phyloP scores from a whole-genome alignment of 2,888 invertebrate species.

The Apocheima hispidaria region DNA sequence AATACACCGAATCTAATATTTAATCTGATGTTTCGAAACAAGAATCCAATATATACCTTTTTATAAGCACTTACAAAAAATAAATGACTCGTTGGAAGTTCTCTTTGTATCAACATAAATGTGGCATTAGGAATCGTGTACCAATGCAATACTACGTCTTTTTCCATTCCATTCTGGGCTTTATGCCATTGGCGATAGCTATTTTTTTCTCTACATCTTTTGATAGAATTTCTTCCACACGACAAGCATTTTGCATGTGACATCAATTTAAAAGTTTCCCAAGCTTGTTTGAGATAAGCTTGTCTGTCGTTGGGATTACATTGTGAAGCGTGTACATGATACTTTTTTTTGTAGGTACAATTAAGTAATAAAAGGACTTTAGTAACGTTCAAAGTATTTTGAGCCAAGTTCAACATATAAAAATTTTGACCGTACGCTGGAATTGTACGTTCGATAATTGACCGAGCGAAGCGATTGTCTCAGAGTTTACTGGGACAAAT shows the following conservation, averaged over 20 bases:
- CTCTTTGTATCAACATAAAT: constrained; percentile 9
- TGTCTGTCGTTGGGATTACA: constrained; percentile 12
- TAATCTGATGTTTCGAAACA: no score
- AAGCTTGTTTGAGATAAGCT: constrained; percentile 10
- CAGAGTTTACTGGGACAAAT: no score
- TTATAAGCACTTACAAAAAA: no score
- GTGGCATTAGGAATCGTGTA: constrained; percentile 13
- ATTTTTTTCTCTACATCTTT: constrained; percentile 2
- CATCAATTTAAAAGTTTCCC: constrained; percentile 25
- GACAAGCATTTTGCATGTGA: constrained; percentile 9
- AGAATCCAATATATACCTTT: no score
- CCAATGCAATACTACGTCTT: constrained; percentile 1
- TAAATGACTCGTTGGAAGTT: no score
- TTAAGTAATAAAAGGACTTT: background rate
- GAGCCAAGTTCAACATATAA: no score
- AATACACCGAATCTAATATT: no score
- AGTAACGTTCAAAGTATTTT: background rate
- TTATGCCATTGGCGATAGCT: background rate
- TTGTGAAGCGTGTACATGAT: background rate
- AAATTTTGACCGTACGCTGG: no score
- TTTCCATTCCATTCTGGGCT: background rate
- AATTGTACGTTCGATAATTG: no score
- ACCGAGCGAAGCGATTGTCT: no score
- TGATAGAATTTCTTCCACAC: background rate
- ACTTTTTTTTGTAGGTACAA: background rate